Conservation (phyloP, 2,113 vertebrate species). For the Pipra filicauda region DNA sequence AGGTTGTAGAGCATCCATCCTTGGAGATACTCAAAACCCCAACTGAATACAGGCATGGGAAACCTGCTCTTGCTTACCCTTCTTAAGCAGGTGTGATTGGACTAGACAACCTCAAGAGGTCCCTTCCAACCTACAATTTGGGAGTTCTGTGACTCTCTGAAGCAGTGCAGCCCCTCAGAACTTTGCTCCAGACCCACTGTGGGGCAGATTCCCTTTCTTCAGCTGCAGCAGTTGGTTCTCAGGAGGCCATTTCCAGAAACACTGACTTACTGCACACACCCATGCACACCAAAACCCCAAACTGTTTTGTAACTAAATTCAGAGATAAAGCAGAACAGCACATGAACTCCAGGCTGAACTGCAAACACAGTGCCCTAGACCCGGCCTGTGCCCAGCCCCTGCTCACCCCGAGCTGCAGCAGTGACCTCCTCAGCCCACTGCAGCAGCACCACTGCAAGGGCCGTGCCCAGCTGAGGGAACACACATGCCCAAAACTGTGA, state of each 20-base stretch:
- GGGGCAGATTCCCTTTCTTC: neutral
- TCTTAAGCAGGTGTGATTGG: neutral
- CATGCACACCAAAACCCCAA: neutral
- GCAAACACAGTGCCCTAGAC: accelerated
- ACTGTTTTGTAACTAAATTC: neutral
- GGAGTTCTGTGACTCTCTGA: neutral
- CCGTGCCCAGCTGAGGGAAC: neutral
- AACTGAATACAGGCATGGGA: neutral
- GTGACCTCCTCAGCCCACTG: neutral
- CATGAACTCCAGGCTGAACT: neutral
- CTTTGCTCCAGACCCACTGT: neutral
- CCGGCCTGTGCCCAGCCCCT: accelerated
- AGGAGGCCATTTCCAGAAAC: neutral
- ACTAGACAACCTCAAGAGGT: neutral
- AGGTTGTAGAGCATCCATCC: neutral
- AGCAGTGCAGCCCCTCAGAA: neutral
- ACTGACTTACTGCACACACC: neutral
- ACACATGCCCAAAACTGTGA: neutral
- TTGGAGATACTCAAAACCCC: neutral
- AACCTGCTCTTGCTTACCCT: neutral
- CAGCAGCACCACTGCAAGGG: neutral
- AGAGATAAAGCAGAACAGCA: neutral
- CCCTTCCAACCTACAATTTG: neutral
- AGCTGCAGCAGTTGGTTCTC: neutral
- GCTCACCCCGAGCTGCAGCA: accelerated